Evolutionary conservation across 1,140 invertebrate species (phyloP).

Genomic region (Uloborus diversus): DNA sequence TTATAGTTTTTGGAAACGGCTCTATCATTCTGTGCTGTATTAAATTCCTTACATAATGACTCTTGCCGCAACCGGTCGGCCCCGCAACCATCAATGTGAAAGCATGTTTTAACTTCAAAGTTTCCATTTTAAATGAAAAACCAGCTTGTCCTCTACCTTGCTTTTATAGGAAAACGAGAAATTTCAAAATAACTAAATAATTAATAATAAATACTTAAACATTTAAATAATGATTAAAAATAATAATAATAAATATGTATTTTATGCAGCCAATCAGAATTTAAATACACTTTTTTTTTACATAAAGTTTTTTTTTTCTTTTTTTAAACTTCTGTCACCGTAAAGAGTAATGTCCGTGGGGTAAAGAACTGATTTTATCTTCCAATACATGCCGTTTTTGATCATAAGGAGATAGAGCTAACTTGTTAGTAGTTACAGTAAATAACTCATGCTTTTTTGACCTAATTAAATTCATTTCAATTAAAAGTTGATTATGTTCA

Average conservation of each 20-base stretch:
- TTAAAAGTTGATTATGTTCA: not conserved
- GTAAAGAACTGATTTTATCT: not conserved
- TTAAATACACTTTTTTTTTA: too few species aligned
- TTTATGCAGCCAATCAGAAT: too few species aligned
- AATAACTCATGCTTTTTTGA: not conserved
- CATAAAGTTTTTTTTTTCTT: too few species aligned
- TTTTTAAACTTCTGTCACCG: too few species aligned
- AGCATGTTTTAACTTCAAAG: not conserved
- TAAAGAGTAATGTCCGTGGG: not conserved
- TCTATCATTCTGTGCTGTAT: not conserved
- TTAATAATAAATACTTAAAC: too few species aligned
- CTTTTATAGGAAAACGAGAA: too few species aligned
- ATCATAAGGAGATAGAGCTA: not conserved
- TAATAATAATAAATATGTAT: too few species aligned
- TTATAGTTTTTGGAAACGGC: not conserved
- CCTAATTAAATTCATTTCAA: not conserved
- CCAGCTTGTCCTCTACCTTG: too few species aligned
- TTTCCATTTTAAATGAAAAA: not conserved
- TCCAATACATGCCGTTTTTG: constrained; percentile 2
- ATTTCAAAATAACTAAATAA: too few species aligned
- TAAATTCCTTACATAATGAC: not conserved
- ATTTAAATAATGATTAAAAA: too few species aligned
- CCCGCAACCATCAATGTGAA: not conserved
- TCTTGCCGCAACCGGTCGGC: not conserved
- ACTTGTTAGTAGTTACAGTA: not conserved